Evolutionary conservation across 2,797 vertebrate genomes (phyloP), one percentile per base, ranked within the genome.

Genomic region (Takifugu rubripes): DNA sequence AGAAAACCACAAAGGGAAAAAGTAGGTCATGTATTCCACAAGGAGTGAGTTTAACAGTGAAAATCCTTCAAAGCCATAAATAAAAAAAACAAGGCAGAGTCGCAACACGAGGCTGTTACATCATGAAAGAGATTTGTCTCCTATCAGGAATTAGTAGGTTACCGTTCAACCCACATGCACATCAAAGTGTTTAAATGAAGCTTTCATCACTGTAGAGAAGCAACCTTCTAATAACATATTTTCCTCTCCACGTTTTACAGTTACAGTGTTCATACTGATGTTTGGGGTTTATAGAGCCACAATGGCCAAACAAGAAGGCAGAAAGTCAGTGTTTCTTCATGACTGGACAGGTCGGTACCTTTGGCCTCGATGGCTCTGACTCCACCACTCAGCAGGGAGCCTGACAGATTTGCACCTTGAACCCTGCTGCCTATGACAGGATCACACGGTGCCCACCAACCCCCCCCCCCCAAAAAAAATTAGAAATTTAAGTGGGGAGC

Each of bases 11-110:
- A 6, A 16, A 33, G 21, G 36, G 36, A 14, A 55, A 49, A 90
- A 81, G 48, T 89, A 76, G 84, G 85, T 55, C 84, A 79, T 57
- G 59, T 71, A 81, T 81, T 81, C 83, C 84, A 67, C 52, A 45
- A 33, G 81, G 81, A 74, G 68, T 27, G 1, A 31, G 67, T 54
- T 72, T 31, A 40, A 66, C 46, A 12, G 56, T 77, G 58, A 77
- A 79, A 85, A 77, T 45, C 67, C 82, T 85, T 85, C 75, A 85
- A 85, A 87, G 83, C 73, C 68, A 79, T 84, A 66, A 85, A 84
- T 85, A 79, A 81, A 81, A 40, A 50, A 73, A 76, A 81, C 71
- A 76, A 80, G 79, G 54, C 77, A 68, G 68, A 47, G 76, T 75
- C 25, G 59, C 68, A 82, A 69, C 48, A 52, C 69, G 78, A 81